Evolutionary conservation across 2,797 vertebrate species (phyloP).

Genomic region (Ctenopoma kingsleyae): DNA sequence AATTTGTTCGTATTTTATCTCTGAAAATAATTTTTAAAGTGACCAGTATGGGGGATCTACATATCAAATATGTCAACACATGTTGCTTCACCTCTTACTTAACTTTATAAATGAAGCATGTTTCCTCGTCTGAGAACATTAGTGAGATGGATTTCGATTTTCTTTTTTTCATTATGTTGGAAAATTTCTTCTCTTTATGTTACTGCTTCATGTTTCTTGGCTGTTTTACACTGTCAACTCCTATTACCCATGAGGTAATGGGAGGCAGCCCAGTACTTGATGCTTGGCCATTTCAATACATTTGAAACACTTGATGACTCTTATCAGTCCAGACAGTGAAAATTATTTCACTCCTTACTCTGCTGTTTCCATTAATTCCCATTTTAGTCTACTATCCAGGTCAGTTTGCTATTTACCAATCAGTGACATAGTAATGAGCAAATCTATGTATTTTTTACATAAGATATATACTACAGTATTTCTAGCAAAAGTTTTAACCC

Average conservation of each 20-base stretch:
- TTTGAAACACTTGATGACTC: constrained; percentile 31
- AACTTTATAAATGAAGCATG: constrained; percentile 20
- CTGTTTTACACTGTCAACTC: constrained; percentile 43
- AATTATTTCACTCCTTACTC: constrained; percentile 13
- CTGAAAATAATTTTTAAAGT: constrained; percentile 1
- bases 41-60: neutral
- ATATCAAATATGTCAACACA: constrained; percentile 25
- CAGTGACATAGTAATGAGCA: neutral
- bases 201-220: constrained; percentile 51
- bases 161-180: constrained; percentile 28
- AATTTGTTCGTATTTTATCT: neutral
- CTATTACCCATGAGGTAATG: constrained; percentile 51
- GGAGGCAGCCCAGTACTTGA: constrained; percentile 42
- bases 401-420: constrained; percentile 13
- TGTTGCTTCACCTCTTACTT: constrained; percentile 42
- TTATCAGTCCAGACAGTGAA: constrained; percentile 16
- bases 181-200: constrained; percentile 36
- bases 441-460: neutral
- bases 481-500: constrained; percentile 38
- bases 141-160: constrained; percentile 21
- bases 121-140: constrained; percentile 40
- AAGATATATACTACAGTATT: neutral
- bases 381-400: neutral
- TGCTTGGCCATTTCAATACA: constrained; percentile 31
- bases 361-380: constrained; percentile 24